phyloP scores from a whole-genome alignment of 2,888 invertebrate genomes.

The Ypsolopha scabrella region DNA sequence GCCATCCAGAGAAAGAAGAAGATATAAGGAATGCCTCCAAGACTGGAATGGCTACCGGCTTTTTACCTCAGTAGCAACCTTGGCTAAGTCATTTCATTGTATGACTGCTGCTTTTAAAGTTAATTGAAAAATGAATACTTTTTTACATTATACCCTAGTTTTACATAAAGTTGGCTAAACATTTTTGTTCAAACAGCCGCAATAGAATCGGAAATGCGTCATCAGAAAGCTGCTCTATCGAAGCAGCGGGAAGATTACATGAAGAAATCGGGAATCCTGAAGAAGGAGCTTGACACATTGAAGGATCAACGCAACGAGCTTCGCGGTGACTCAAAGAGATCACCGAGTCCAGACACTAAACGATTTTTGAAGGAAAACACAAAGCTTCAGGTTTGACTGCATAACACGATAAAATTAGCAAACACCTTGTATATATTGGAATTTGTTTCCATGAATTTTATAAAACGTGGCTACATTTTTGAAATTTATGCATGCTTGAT shows the following conservation, averaged over 20 bases:
- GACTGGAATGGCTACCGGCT: no score
- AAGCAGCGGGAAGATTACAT: slow-evolving; percentile 87
- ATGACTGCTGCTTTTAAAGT: no score
- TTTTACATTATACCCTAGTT: no score
- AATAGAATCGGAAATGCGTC: slow-evolving; percentile 84
- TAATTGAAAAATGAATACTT: no score
- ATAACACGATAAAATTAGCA: not conserved
- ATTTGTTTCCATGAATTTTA: not conserved
- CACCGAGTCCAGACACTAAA: slow-evolving; percentile 81
- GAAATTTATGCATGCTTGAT: not conserved
- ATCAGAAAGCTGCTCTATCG: slow-evolving; percentile 83
- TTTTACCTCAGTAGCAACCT: no score
- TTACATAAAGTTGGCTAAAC: not conserved
- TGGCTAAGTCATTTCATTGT: no score
- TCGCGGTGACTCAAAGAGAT: slow-evolving; percentile 74
- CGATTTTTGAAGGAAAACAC: slow-evolving; percentile 86
- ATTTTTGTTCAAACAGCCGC: slow-evolving; percentile 50
- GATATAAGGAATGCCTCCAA: no score
- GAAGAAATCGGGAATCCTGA: slow-evolving; percentile 78
- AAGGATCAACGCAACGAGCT: slow-evolving; percentile 85
- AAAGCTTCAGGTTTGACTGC: slow-evolving; percentile 80
- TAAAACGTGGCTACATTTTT: not conserved
- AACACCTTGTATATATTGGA: not conserved
- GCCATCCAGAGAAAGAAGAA: no score
- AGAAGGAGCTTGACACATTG: slow-evolving; percentile 82